Conservation (phyloP, 2,113 vertebrate genomes). For the Philantomba maxwellii region DNA sequence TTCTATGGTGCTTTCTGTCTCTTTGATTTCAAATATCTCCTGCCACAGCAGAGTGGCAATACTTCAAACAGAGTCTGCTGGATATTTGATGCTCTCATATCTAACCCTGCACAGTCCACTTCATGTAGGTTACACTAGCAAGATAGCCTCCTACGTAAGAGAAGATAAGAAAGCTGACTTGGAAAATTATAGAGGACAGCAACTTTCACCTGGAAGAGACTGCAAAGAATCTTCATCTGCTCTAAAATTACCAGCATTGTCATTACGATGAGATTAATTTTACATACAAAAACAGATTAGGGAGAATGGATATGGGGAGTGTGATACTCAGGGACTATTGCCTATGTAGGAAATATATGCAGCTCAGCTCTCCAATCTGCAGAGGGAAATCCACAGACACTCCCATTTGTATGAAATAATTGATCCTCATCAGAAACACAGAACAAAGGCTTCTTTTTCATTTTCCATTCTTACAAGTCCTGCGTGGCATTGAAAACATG, state of each 20-base stretch:
- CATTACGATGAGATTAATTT: conserved; percentile 13
- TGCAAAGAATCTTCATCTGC: neutral
- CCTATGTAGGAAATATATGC: neutral
- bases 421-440: neutral
- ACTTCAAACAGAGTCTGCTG: conserved; percentile 56
- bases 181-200: neutral
- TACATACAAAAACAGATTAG: neutral
- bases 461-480: neutral
- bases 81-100: conserved; percentile 38
- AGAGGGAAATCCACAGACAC: neutral
- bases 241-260: neutral
- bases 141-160: neutral
- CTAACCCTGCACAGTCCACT: conserved; percentile 36
- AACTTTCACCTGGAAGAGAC: neutral
- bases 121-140: conserved; percentile 1
- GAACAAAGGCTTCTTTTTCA: neutral
- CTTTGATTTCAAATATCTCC: conserved; percentile 60
- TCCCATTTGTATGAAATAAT: neutral
- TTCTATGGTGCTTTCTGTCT: conserved; percentile 36
- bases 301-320: neutral
- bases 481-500: neutral
- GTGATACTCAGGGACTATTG: neutral
- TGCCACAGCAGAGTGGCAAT: conserved; percentile 15
- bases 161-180: neutral
- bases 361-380: neutral